A percentile compares a stretch with the other conserved stretches of the same genome.
These are phyloP conservation scores for Brachypteracias leptosomus DNA, from an alignment of 2,113 vertebrate genomes.

Conservation along the genomic window DNA sequence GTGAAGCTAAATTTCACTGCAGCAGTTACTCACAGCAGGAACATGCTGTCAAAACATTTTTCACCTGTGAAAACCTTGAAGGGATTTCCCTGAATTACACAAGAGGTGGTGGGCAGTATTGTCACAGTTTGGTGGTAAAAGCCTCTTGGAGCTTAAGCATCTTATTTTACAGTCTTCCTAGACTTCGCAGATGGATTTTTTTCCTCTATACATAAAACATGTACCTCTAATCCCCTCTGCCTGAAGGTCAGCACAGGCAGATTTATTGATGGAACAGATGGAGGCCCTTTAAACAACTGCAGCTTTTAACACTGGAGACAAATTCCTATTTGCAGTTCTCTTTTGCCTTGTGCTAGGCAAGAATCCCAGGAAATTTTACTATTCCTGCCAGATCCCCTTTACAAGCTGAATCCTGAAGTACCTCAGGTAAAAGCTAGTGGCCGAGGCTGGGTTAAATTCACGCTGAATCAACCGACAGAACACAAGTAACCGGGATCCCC, in stretches of 20 bases:
- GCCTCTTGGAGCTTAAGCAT: no score
- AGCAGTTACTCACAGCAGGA: fast-evolving
- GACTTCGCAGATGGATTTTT: fast-evolving
- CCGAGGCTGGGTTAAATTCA: fast-evolving
- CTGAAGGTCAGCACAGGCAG: neutral
- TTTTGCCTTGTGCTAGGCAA: fast-evolving
- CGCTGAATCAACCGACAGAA: no score
- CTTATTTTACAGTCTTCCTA: fast-evolving
- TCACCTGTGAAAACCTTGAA: no score
- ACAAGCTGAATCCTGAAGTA: fast-evolving
- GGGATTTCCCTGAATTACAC: fast-evolving
- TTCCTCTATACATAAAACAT: no score
- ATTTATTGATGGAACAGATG: no score
- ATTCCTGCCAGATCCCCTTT: fast-evolving
- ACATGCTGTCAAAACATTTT: neutral
- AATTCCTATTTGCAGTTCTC: fast-evolving
- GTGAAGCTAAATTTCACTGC: neutral
- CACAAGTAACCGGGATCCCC: no score
- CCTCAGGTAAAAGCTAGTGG: fast-evolving
- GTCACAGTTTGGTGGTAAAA: neutral
- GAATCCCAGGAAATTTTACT: fast-evolving
- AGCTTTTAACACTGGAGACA: fast-evolving
- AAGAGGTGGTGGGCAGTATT: neutral
- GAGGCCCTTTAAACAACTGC: fast-evolving
- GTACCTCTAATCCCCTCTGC: no score